These are phyloP conservation scores for Neofelis nebulosa DNA, from an alignment of 2,113 vertebrate species.

Conservation along the genomic window DNA sequence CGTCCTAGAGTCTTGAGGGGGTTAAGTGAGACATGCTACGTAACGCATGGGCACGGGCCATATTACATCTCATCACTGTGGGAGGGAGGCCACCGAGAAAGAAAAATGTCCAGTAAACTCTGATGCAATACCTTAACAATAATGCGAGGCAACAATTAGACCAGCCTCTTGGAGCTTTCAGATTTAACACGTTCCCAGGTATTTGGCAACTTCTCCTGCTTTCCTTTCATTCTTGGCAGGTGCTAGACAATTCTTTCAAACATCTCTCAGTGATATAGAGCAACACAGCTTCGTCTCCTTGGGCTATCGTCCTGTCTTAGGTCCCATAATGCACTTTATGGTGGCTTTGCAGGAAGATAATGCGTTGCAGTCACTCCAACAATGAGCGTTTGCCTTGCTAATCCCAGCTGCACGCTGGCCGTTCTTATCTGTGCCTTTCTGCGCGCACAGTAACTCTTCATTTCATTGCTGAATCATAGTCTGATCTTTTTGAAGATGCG, in stretches of 20 bases:
- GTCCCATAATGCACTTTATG: neutral
- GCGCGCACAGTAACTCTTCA: accelerated
- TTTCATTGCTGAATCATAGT: neutral
- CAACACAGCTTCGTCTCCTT: neutral
- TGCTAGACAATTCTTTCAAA: neutral
- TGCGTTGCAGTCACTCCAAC: accelerated
- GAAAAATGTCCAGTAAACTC: neutral
- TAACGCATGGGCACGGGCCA: neutral
- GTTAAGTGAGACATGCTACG: neutral
- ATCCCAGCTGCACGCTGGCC: neutral
- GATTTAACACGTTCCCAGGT: neutral
- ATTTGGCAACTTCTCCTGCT: neutral
- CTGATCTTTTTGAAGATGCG: neutral
- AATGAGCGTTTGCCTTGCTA: neutral
- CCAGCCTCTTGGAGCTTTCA: neutral
- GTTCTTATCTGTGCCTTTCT: neutral
- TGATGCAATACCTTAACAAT: neutral
- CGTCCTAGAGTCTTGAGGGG: neutral
- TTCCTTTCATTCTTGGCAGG: neutral
- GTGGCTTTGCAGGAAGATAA: neutral
- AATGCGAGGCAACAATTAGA: neutral
- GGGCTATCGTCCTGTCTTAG: neutral
- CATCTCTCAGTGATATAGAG: neutral
- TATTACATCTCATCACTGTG: neutral
- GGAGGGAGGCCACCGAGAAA: neutral